Evolutionary conservation across 2,113 vertebrate genomes (phyloP).

Genomic region (Peromyscus maniculatus): DNA sequence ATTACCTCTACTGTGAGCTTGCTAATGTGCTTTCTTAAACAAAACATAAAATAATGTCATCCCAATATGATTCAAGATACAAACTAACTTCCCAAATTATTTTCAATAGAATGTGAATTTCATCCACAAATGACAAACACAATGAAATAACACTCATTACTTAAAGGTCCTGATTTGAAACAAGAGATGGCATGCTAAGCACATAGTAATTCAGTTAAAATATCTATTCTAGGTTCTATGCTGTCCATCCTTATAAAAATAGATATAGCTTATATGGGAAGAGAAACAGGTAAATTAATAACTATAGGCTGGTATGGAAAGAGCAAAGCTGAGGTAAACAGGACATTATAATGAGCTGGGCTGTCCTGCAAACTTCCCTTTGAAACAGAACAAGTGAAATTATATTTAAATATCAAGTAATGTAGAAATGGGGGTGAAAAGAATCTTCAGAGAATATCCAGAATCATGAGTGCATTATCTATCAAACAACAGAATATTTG

Average conservation of each 20-base stretch:
- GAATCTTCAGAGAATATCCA: not conserved
- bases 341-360: not conserved
- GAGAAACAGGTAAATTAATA: not conserved
- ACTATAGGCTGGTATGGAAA: not conserved
- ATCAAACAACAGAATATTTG: not conserved
- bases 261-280: constrained; percentile 7
- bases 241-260: not conserved
- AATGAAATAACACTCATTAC: not conserved
- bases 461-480: not conserved
- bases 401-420: not conserved
- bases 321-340: not conserved
- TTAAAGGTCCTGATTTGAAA: not conserved
- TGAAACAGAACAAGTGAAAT: not conserved
- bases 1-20: not conserved
- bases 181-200: not conserved
- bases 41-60: not conserved
- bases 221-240: not conserved
- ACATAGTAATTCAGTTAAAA: not conserved
- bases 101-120: constrained; percentile 2
- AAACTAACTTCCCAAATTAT: constrained; percentile 15
- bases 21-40: not conserved
- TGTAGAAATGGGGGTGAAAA: not conserved
- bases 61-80: not conserved
- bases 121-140: not conserved
- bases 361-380: not conserved